Conservation (phyloP, 2,113 vertebrate genomes). For the Crotophaga sulcirostris region DNA sequence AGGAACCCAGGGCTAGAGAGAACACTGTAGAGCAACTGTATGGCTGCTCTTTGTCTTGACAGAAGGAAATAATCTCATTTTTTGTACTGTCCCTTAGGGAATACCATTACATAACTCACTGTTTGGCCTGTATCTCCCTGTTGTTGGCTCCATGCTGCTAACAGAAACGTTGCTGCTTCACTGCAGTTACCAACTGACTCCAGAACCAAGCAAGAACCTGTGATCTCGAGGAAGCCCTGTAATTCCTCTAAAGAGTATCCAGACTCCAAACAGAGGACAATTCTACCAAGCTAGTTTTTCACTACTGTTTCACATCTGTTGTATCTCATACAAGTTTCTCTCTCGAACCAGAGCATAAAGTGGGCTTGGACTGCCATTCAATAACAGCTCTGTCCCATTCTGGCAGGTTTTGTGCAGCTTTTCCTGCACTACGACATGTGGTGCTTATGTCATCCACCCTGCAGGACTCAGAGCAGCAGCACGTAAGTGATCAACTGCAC, state of each 20-base stretch:
- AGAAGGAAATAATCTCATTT: slow-evolving; percentile 11
- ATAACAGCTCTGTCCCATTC: background rate
- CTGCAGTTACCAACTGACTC: background rate
- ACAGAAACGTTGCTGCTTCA: background rate
- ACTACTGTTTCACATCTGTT: rapidly evolving
- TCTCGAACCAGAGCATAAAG: background rate
- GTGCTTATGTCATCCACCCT: background rate
- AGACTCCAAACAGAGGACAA: background rate
- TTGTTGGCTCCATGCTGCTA: background rate
- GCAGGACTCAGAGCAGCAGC: background rate
- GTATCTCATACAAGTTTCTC: background rate
- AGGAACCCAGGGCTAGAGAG: background rate
- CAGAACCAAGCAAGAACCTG: background rate
- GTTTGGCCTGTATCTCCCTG: background rate
- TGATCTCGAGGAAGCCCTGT: background rate
- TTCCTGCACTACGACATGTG: background rate
- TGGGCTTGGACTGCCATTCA: background rate
- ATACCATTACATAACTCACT: background rate
- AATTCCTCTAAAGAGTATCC: background rate
- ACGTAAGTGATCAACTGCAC: background rate
- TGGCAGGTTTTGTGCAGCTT: background rate
- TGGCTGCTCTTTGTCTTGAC: slow-evolving; percentile 2
- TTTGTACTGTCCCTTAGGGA: background rate
- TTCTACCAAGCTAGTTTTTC: background rate
- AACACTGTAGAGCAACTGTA: background rate